Evolutionary conservation across 2,797 vertebrate genomes (phyloP), one percentile per base, ranked within the genome.

Genomic region (Cichlasoma orientale): DNA sequence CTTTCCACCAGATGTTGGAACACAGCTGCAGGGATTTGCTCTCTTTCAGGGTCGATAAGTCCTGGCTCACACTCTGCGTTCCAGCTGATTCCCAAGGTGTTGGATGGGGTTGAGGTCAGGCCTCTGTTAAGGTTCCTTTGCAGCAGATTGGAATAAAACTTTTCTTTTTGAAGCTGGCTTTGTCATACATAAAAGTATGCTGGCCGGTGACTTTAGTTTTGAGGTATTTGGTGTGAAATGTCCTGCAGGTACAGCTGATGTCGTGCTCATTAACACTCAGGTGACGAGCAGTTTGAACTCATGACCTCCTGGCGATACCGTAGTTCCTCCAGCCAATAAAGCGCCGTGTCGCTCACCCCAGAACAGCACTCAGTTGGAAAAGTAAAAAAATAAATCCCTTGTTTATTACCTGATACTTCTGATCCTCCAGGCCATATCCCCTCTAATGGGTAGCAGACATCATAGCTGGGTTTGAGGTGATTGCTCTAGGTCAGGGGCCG

Each of bases 341-440:
- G 44, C 44, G 19, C 11, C 0, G 44, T 8, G 63, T 68, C 18
- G 25, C 44, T 50, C 25, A 50, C 44, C 63, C 63, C 61, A 68
- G 41, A 68, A n/a, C 61, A 29, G 25, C 41, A 29, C 25, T 47
- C 11, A 8, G 25, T 13, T 52, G 44, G 57, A 70, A 73, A 74
- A 53, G 29, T 57, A 12, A 29, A 66, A 84, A 66, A 71, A 68
- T 23, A 31, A 75, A 68, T 52, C 63, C 25, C 63, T 14, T 68
- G 63, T 84, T 78, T 84, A 88, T 89, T 71, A 72, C 66, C 75
- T 63, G 77, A 83, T 81, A 75, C 36, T 23, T 79, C 33, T 82
- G 77, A 79, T 78, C 78, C 63, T 72, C 21, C 50, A 44, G 61
- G 72, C 36, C 56, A 47, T 6, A 66, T 66, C 70, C 44, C 16